Conservation (phyloP, 2,113 vertebrate genomes). For the Leptocoma aspasia region DNA sequence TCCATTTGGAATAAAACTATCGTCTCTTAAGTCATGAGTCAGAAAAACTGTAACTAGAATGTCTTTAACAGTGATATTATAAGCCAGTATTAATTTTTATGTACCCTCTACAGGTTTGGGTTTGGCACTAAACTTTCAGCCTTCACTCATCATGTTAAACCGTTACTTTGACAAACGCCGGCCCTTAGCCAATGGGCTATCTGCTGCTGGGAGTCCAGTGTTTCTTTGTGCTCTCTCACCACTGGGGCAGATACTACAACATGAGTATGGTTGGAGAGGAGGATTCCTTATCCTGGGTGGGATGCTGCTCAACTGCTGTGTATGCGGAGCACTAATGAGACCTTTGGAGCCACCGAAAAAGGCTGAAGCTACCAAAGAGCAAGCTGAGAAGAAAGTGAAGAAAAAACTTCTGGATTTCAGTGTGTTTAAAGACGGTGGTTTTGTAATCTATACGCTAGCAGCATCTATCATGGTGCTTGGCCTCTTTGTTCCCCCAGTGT, state of each 20-base stretch:
- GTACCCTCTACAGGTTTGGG: conserved; percentile 81
- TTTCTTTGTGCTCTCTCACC: conserved; percentile 91
- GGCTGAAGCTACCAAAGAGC: neutral
- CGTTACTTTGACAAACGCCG: conserved; percentile 90
- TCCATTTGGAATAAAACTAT: neutral
- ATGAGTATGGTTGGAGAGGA: conserved; percentile 88
- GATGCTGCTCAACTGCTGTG: conserved; percentile 92
- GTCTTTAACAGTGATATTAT: neutral
- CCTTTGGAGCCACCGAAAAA: conserved; percentile 76
- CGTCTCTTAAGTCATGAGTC: neutral
- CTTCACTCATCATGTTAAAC: conserved; percentile 95
- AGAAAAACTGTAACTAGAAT: neutral
- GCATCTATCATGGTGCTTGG: conserved; percentile 95
- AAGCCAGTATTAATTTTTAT: neutral
- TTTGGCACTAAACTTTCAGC: conserved; percentile 93
- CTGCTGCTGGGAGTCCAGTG: conserved; percentile 91
- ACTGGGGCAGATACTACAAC: conserved; percentile 86
- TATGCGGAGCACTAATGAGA: conserved; percentile 90
- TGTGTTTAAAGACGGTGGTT: conserved; percentile 87
- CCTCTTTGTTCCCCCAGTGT: conserved; percentile 93
- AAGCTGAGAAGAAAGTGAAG: conserved; percentile 41
- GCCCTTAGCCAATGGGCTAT: conserved; percentile 90
- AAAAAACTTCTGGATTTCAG: conserved; percentile 88
- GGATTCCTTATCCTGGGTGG: conserved; percentile 93
- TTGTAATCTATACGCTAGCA: conserved; percentile 86